Evolutionary conservation across 2,888 invertebrate species (phyloP), one percentile per base, ranked within the genome.

Genomic region (Euzophera pinguis): DNA sequence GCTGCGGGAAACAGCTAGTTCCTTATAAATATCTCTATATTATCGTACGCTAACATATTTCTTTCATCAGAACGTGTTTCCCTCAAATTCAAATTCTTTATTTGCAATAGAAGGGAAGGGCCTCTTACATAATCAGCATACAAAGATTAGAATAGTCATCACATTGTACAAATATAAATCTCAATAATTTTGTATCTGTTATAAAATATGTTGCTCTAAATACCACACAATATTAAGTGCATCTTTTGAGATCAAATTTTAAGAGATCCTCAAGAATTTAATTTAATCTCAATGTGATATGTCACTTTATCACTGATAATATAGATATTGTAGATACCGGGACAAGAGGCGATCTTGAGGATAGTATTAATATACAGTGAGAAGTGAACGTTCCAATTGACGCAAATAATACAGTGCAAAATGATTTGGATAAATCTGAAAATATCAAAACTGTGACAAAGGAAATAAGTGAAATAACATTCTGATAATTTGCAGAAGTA

Each of bases 401-500:
- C 12, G 12, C 27, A 6, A 48, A 38, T 27, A 22, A n/a, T 37
- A 16, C n/a, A 29, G 6, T n/a, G 1, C 39, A 50, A 50, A 50
- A 50, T 50, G 49, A 32, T 10, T 41, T 13, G 6, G 8, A 13
- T 39, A 6, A 47, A 47, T 9, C 8, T 16, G 13, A 29, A 39
- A 27, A 1, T 16, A 13, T 29, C 7, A 14, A 14, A 16, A 14
- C 32, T 16, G 32, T 45, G 22, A 34, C 17, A 39, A 22, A 52
- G 42, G n/a, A 17, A 16, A 17, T 10, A 16, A 50, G 48, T 45
- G 47, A 29, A 41, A 10, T 12, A 6, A n/a, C 55, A 55, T 52
- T 59, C 56, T 47, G 32, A 50, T 56, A 53, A 53, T 56, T 57
- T 57, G 53, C 45, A 14, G n/a, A 43, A 43, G 47, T 50, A 58